These are phyloP conservation scores for Cassiopea xamachana DNA, from an alignment of 30 jellyfish, hydroid and myxozoan genomes.

Conservation along the genomic window DNA sequence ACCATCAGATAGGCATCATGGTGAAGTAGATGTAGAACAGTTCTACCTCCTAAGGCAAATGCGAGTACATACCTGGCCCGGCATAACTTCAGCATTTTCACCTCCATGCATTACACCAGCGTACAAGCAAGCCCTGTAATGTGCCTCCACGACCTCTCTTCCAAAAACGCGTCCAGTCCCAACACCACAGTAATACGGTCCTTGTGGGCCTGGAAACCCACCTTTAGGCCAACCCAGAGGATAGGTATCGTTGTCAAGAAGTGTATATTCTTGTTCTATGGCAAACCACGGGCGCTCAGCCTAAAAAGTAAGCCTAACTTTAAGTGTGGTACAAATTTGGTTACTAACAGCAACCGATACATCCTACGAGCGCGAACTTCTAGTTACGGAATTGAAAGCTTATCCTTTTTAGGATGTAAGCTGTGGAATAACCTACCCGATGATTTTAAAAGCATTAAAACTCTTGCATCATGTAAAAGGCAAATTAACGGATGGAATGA, in stretches of 20 bases:
- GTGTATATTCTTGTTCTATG: slow-evolving; percentile 96
- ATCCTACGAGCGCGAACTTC: too few relatives aligned
- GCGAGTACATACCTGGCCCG: slow-evolving; percentile 77
- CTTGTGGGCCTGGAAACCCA: slow-evolving; percentile 98
- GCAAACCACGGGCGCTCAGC: slow-evolving; percentile 95
- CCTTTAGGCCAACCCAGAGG: slow-evolving; percentile 99
- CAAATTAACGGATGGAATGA: too few relatives aligned
- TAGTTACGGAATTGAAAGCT: too few relatives aligned
- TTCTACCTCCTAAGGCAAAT: too few relatives aligned
- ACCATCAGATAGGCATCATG: too few relatives aligned
- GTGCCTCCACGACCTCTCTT: slow-evolving; percentile 98
- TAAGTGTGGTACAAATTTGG: neutral
- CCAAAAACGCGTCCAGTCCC: slow-evolving; percentile 97
- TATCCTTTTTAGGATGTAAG: too few relatives aligned
- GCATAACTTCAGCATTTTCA: slow-evolving; percentile 99
- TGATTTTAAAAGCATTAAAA: too few relatives aligned
- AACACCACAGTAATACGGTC: slow-evolving; percentile 96
- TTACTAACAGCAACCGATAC: too few relatives aligned
- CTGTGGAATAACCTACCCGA: too few relatives aligned
- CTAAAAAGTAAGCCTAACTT: slow-evolving; percentile 24
- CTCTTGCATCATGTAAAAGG: too few relatives aligned
- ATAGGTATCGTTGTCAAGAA: slow-evolving; percentile 88
- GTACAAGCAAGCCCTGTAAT: slow-evolving; percentile 91
- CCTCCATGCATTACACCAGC: slow-evolving; percentile 93
- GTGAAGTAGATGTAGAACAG: too few relatives aligned